Conservation (phyloP, 92 coral and sea anemone genomes). For the Zoanthus sociatus region DNA sequence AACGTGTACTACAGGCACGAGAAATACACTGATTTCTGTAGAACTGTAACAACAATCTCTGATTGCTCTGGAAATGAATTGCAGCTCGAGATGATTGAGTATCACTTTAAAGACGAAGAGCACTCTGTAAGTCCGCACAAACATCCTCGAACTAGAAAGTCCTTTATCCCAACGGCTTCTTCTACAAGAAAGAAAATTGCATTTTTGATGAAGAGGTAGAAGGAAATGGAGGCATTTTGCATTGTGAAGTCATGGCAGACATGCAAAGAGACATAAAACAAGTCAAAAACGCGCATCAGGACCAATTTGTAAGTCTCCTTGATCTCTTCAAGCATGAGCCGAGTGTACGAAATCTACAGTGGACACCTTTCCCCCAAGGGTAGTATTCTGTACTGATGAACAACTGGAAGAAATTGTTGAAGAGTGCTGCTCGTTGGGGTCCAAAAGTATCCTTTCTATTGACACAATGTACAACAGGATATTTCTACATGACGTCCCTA, state of each 20-base stretch:
- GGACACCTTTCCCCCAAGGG: slow-evolving; percentile 60
- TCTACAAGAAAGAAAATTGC: too few relatives aligned
- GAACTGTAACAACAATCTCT: too few relatives aligned
- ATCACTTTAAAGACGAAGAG: slow-evolving; percentile 43
- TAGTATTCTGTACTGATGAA: slow-evolving; percentile 52
- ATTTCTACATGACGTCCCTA: slow-evolving; percentile 58
- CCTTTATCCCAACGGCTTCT: too few relatives aligned
- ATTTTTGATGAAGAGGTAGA: slow-evolving; percentile 67
- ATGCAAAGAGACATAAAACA: slow-evolving; percentile 53
- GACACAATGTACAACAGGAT: slow-evolving; percentile 62
- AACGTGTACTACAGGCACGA: too few relatives aligned
- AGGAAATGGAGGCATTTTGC: too few relatives aligned
- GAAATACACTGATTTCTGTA: too few relatives aligned
- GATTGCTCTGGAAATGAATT: too few relatives aligned
- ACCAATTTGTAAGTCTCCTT: slow-evolving; percentile 55
- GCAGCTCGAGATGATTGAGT: slow-evolving; percentile 54
- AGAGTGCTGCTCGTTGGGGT: slow-evolving; percentile 43
- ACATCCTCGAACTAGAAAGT: too few relatives aligned
- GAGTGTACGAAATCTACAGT: slow-evolving; percentile 53
- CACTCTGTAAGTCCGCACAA: slow-evolving; percentile 48
- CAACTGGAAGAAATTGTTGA: slow-evolving; percentile 55
- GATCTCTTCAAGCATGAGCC: slow-evolving; percentile 8
- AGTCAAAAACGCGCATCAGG: slow-evolving; percentile 59
- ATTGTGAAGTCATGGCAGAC: not conserved
- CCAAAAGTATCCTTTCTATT: slow-evolving; percentile 44